Evolutionary conservation across 2,113 vertebrate genomes (phyloP).

Genomic region (Solea senegalensis): DNA sequence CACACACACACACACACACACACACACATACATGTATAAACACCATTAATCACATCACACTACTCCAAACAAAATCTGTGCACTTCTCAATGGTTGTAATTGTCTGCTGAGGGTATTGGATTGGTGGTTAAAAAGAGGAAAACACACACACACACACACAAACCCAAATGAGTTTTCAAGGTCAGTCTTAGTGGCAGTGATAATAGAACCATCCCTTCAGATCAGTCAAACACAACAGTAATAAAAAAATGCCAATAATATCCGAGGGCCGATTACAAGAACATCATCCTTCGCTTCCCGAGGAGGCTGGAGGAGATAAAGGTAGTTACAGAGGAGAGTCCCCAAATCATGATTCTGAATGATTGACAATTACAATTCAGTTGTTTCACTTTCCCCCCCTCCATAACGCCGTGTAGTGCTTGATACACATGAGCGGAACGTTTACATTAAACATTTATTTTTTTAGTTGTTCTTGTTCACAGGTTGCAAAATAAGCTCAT

Average conservation of each 20-base stretch:
- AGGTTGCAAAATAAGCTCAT: no score
- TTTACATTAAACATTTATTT: no score
- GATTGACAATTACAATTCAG: no score
- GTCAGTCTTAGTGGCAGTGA: conserved; percentile 71
- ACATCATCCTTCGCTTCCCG: conserved; percentile 40
- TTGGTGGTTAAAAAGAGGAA: conserved; percentile 74
- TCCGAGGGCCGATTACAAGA: conserved; percentile 61
- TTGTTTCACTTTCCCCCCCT: background rate
- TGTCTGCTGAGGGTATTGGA: conserved; percentile 61
- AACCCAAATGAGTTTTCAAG: conserved; percentile 80
- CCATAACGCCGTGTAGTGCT: background rate
- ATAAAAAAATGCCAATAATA: conserved; percentile 78
- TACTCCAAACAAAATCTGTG: conserved; percentile 21
- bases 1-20: conserved; percentile 12
- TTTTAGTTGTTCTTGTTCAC: no score
- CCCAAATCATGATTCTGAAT: background rate
- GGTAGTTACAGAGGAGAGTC: background rate
- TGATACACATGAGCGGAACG: background rate
- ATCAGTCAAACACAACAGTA: conserved; percentile 78
- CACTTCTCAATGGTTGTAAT: conserved; percentile 48
- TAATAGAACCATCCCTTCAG: conserved; percentile 75
- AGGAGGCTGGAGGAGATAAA: conserved; percentile 20
- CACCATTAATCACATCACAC: conserved; percentile 44
- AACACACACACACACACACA: conserved; percentile 18
- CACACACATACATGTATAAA: conserved; percentile 1